phyloP scores from a whole-genome alignment of 2,797 vertebrate species.

The Anabas testudineus region DNA sequence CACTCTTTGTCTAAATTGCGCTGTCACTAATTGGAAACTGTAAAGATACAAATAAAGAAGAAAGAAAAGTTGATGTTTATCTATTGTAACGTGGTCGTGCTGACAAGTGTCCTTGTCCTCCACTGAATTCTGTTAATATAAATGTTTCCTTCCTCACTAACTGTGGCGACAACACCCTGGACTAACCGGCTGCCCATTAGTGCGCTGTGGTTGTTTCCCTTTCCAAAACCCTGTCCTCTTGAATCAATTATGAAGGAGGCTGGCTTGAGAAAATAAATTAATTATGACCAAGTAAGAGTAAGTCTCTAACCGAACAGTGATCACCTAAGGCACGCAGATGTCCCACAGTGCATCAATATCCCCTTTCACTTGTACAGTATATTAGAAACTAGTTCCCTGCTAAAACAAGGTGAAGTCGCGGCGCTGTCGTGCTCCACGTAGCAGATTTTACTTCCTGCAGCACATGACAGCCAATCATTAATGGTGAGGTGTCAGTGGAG shows the following conservation, averaged over 20 bases:
- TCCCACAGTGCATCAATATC: conserved; percentile 38
- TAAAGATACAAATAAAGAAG: too few species aligned
- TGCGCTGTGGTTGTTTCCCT: not conserved
- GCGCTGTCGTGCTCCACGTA: conserved; percentile 14
- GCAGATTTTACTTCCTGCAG: conserved; percentile 35
- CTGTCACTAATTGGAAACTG: too few species aligned
- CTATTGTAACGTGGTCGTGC: not conserved
- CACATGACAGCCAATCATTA: conserved; percentile 21
- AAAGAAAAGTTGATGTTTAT: not conserved
- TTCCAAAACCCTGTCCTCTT: conserved; percentile 28
- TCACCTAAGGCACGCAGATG: conserved; percentile 41
- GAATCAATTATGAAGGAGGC: conserved; percentile 58
- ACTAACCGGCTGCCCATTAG: conserved; percentile 22
- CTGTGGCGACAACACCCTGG: conserved; percentile 23
- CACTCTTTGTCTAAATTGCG: too few species aligned
- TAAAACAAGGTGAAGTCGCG: not conserved
- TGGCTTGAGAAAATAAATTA: conserved; percentile 65
- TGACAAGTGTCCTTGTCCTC: not conserved
- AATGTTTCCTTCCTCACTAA: not conserved
- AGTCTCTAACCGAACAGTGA: conserved; percentile 57
- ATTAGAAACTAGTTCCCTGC: conserved; percentile 40
- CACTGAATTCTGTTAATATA: too few species aligned
- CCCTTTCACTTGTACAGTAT: conserved; percentile 35
- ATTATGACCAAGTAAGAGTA: conserved; percentile 75
- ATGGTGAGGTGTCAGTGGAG: conserved; percentile 27